Evolutionary conservation across 2,888 invertebrate genomes (phyloP).

Genomic region (Dione juno): DNA sequence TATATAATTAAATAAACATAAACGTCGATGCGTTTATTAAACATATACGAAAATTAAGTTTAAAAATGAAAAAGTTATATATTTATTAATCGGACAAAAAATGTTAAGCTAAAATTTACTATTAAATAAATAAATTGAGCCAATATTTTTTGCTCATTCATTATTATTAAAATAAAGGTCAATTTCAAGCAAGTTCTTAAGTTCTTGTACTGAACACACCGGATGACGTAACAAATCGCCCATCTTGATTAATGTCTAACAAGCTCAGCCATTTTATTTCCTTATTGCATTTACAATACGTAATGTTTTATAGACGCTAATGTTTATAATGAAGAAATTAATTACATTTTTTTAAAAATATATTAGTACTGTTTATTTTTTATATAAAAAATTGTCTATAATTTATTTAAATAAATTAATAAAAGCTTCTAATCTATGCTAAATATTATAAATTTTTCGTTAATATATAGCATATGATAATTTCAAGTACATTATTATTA

Average conservation of each 20-base stretch:
- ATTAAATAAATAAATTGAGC: not conserved
- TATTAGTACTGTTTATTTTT: not conserved
- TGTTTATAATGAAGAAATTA: conserved; percentile 21
- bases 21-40: too few relatives aligned
- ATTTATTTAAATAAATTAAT: not conserved
- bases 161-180: conserved; percentile 10
- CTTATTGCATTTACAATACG: conserved; percentile 40
- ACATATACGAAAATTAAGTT: too few relatives aligned
- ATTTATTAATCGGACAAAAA: too few relatives aligned
- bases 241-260: conserved; percentile 28
- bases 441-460: too few relatives aligned
- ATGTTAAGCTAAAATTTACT: not conserved
- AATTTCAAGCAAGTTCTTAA: too few relatives aligned
- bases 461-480: too few relatives aligned
- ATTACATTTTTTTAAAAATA: not conserved
- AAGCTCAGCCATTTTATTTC: conserved; percentile 26
- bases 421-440: too few relatives aligned
- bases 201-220: not conserved
- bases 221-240: conserved; percentile 24
- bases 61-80: too few relatives aligned
- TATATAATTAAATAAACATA: too few relatives aligned
- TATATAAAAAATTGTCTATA: not conserved
- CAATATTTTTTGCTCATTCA: not conserved
- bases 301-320: conserved; percentile 31
- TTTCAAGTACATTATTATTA: too few relatives aligned